Evolutionary conservation across 2,797 vertebrate genomes (phyloP).

Genomic region (Mus spretus): DNA sequence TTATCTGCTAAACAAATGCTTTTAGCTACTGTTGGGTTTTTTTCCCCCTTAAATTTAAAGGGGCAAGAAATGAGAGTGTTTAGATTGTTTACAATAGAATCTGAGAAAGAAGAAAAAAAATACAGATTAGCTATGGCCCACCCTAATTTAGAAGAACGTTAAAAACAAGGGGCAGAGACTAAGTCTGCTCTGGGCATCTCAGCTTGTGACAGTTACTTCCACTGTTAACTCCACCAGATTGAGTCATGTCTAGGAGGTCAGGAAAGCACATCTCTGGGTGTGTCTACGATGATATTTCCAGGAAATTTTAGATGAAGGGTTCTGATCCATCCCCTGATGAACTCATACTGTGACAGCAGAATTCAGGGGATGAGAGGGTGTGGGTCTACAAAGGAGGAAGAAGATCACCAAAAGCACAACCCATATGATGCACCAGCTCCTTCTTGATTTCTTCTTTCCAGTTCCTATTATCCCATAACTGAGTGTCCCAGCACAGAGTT

Average conservation of each 20-base stretch:
- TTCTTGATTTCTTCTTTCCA: background rate
- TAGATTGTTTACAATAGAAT: constrained; percentile 17
- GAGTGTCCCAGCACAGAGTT: background rate
- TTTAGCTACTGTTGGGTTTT: background rate
- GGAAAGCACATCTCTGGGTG: background rate
- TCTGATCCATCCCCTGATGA: background rate
- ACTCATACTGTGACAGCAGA: background rate
- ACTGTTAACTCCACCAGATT: background rate
- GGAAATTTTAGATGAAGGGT: background rate
- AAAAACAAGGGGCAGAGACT: background rate
- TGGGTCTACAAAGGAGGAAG: background rate
- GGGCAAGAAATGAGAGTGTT: background rate
- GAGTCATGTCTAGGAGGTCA: background rate
- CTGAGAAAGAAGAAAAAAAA: constrained; percentile 11
- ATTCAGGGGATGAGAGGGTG: background rate
- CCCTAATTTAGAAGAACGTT: background rate
- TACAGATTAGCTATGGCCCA: background rate
- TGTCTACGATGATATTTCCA: background rate
- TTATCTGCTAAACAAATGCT: background rate
- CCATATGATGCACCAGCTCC: rapidly evolving
- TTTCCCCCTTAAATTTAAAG: background rate
- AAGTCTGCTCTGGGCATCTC: background rate
- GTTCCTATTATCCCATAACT: background rate
- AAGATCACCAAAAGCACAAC: background rate
- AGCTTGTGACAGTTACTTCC: background rate